Evolutionary conservation across 2,888 invertebrate species (phyloP).

Genomic region (Cataglyphis rosenhaueri): DNA sequence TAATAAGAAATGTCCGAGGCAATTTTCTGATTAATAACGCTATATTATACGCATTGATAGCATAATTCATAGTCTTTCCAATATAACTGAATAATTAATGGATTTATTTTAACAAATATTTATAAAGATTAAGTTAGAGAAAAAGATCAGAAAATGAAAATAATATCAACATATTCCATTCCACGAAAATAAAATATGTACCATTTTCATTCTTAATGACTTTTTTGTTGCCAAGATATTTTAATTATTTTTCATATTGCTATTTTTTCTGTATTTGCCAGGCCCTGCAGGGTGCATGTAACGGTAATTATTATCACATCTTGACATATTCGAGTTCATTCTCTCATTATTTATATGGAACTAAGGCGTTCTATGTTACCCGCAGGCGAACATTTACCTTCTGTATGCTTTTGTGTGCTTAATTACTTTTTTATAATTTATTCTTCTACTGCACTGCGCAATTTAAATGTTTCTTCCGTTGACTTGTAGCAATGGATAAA

Average conservation of each 20-base stretch:
- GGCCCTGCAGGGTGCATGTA: conserved; percentile 56
- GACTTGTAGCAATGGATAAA: neutral
- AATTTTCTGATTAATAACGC: neutral
- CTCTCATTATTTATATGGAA: conserved; percentile 64
- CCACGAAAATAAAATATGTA: neutral
- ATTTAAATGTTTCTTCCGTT: neutral
- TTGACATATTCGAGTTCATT: conserved; percentile 55
- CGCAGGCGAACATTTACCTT: conserved; percentile 37
- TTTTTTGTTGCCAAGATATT: conserved; percentile 31
- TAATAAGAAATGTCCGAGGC: neutral
- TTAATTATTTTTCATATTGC: conserved; percentile 54
- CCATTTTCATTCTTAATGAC: conserved; percentile 17
- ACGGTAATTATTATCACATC: conserved; percentile 65
- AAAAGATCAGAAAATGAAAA: neutral
- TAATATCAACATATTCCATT: neutral
- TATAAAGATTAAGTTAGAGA: neutral
- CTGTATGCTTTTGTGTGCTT: conserved; percentile 22
- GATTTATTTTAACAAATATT: neutral
- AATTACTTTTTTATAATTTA: conserved; percentile 39
- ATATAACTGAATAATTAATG: conserved; percentile 7
- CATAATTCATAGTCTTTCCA: neutral
- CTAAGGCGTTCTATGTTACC: conserved; percentile 57
- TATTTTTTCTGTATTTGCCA: conserved; percentile 32
- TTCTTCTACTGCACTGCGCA: neutral
- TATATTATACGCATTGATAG: neutral